Evolutionary conservation across 2,113 vertebrate species (phyloP).

Genomic region (Elanoides forficatus): DNA sequence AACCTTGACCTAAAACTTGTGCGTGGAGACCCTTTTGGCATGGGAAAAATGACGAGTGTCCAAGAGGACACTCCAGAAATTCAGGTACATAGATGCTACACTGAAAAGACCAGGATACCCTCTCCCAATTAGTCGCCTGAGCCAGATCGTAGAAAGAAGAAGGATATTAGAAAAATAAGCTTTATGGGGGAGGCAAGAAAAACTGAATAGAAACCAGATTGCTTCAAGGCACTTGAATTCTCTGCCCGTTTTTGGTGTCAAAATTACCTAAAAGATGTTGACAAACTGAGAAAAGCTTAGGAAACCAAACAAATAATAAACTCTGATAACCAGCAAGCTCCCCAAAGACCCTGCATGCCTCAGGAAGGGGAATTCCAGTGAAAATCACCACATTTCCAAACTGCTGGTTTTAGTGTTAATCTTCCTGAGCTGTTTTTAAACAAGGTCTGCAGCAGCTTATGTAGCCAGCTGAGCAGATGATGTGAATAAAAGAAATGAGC

Average conservation of each 20-base stretch:
- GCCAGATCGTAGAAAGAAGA: background rate
- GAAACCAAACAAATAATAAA: background rate
- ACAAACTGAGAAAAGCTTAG: background rate
- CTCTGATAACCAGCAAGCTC: background rate
- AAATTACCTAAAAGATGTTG: background rate
- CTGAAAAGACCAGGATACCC: background rate
- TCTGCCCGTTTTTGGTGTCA: constrained; percentile 16
- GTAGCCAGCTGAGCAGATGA: constrained; percentile 71
- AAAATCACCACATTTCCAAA: constrained; percentile 40
- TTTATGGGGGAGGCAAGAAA: background rate
- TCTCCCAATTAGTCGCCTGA: background rate
- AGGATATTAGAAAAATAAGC: background rate
- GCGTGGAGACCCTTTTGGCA: background rate
- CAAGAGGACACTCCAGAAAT: background rate
- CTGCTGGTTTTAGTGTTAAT: background rate
- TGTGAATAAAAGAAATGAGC: constrained; percentile 73
- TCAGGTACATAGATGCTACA: background rate
- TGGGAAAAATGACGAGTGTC: background rate
- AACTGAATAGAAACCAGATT: constrained; percentile 8
- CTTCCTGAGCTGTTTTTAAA: constrained; percentile 35
- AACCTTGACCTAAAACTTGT: background rate
- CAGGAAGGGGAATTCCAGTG: constrained; percentile 27
- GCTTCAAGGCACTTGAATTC: background rate
- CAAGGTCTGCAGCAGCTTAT: constrained; percentile 52
- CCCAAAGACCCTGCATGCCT: background rate